A percentile compares a stretch with the other conserved stretches of the same genome.
Evolutionary conservation across 1,140 invertebrate species (phyloP).

Genomic region (Elymnias hypermnestra): DNA sequence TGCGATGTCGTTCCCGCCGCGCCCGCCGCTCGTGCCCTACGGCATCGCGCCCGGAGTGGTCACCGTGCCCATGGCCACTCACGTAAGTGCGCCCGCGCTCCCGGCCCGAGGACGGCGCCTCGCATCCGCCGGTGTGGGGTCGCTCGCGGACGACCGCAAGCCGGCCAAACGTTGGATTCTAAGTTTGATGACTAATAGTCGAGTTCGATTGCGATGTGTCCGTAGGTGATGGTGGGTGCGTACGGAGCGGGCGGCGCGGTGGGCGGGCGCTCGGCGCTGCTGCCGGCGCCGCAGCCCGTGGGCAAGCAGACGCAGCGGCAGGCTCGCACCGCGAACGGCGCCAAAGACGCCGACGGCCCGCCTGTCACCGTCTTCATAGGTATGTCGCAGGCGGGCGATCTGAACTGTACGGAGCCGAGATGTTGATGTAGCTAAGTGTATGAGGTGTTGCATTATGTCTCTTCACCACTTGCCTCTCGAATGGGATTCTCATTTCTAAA

Average conservation of each 20-base stretch:
- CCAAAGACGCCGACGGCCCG: slow-evolving; percentile 80
- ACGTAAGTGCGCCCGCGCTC: no score
- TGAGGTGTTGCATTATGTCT: no score
- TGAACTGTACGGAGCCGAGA: no score
- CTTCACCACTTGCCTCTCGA: no score
- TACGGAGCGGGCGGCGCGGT: slow-evolving; percentile 49
- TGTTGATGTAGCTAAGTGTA: no score
- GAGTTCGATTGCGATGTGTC: no score
- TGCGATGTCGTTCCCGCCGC: slow-evolving; percentile 68
- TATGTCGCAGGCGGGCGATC: slow-evolving; percentile 20
- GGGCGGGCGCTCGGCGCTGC: slow-evolving; percentile 59
- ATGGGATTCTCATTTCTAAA: no score
- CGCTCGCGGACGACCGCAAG: no score
- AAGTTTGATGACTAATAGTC: no score
- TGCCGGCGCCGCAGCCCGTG: slow-evolving; percentile 72
- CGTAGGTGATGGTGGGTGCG: slow-evolving; percentile 58
- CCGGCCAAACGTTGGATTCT: no score
- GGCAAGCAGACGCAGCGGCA: slow-evolving; percentile 54
- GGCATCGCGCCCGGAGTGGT: slow-evolving; percentile 64
- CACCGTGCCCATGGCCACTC: slow-evolving; percentile 63
- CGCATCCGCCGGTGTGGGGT: no score
- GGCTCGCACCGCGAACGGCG: slow-evolving; percentile 58
- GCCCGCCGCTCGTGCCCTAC: slow-evolving; percentile 62
- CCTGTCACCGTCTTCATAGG: slow-evolving; percentile 97
- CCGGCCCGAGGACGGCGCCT: no score